Evolutionary conservation across 2,113 vertebrate genomes (phyloP).

Genomic region (Vireo altiloquus): DNA sequence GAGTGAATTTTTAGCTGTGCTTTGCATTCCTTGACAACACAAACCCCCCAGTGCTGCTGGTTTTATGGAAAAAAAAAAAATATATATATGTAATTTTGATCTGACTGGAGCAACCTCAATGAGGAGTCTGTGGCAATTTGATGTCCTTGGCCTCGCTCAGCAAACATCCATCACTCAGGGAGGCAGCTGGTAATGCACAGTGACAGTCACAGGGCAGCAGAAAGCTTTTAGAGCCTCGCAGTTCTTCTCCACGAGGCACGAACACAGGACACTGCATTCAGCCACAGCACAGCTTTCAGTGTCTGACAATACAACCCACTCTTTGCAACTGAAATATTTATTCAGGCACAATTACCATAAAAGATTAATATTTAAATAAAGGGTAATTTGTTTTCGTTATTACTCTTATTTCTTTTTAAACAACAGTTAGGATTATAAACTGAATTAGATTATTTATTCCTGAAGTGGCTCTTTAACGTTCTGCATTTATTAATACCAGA

Average conservation of each 20-base stretch:
- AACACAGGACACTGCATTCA: background rate
- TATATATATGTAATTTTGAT: background rate
- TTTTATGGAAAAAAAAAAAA: background rate
- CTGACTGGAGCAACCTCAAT: background rate
- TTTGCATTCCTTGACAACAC: background rate
- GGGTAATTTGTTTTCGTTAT: background rate
- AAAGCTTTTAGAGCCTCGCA: background rate
- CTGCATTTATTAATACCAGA: background rate
- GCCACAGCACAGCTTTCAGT: background rate
- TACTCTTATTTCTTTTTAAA: conserved; percentile 6
- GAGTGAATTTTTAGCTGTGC: background rate
- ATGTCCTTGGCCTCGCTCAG: background rate
- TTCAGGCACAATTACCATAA: background rate
- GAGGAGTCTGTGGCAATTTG: background rate
- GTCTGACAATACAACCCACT: background rate
- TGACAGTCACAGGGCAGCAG: background rate
- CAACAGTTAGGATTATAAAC: background rate
- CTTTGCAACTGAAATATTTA: conserved; percentile 14
- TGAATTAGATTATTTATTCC: background rate
- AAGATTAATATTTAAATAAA: conserved; percentile 34
- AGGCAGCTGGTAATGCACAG: background rate
- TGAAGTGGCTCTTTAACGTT: background rate
- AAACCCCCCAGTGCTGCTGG: background rate
- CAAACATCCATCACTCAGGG: background rate
- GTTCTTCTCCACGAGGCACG: background rate